phyloP scores from a whole-genome alignment of 2,797 vertebrate species.

The Lophius americanus region DNA sequence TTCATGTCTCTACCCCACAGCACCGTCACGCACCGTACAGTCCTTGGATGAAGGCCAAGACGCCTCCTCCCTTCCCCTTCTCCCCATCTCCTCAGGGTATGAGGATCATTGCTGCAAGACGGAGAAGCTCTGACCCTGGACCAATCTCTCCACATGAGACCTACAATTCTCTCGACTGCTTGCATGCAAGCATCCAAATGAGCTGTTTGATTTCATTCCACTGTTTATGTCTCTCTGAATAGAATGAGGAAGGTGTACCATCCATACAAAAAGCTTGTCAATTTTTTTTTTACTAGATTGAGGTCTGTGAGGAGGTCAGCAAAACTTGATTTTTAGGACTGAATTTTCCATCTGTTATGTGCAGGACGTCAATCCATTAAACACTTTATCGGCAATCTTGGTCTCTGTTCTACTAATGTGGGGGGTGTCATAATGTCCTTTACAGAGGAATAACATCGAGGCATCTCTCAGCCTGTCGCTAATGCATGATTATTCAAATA shows the following conservation, averaged over 20 bases:
- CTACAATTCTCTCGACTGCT: constrained; percentile 1
- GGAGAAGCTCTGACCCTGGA: constrained; percentile 42
- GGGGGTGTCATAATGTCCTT: not conserved
- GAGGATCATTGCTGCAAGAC: constrained; percentile 37
- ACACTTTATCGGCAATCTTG: not conserved
- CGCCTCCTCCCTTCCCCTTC: not conserved
- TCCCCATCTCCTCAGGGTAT: constrained; percentile 29
- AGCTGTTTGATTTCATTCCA: constrained; percentile 34
- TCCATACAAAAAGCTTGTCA: constrained; percentile 10
- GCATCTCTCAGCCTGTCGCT: not conserved
- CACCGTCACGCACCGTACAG: constrained; percentile 62
- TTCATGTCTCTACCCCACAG: constrained; percentile 42
- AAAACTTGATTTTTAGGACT: constrained; percentile 16
- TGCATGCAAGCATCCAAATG: constrained; percentile 28
- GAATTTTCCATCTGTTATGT: not conserved
- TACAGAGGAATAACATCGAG: not conserved
- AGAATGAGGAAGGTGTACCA: constrained; percentile 10
- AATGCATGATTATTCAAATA: constrained; percentile 2
- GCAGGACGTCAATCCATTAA: constrained; percentile 1
- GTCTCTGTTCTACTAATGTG: not conserved
- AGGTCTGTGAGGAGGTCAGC: constrained; percentile 6
- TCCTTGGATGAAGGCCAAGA: constrained; percentile 29
- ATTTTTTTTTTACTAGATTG: constrained; percentile 12
- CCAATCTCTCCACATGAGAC: constrained; percentile 12
- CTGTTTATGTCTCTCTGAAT: constrained; percentile 6